phyloP scores from a whole-genome alignment of 2,113 vertebrate genomes.

The Lasiurus cinereus region DNA sequence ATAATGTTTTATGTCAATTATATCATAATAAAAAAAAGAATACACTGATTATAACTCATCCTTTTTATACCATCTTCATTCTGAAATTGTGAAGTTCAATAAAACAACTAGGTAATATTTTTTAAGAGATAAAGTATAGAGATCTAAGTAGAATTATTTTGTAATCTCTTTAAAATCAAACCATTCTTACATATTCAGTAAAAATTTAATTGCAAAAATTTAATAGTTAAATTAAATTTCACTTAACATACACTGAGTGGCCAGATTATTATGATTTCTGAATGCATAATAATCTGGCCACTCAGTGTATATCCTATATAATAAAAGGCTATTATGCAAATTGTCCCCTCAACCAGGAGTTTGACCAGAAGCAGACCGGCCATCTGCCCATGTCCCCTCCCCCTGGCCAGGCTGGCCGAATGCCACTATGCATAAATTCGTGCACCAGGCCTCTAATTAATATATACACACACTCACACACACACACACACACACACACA shows the following conservation, averaged over 20 bases:
- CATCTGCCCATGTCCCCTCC: too few species aligned
- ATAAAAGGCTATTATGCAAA: too few species aligned
- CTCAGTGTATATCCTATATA: too few species aligned
- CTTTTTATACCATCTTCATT: not conserved
- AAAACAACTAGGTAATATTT: not conserved
- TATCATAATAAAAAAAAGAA: not conserved
- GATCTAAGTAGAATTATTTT: not conserved
- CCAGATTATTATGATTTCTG: too few species aligned
- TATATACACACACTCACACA: too few species aligned
- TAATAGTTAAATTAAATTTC: not conserved
- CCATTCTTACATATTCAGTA: not conserved
- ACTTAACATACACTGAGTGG: not conserved
- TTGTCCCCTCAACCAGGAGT: too few species aligned
- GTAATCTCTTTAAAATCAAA: slow-evolving; percentile 17
- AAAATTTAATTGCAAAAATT: not conserved
- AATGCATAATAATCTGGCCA: too few species aligned
- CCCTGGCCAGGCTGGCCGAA: too few species aligned
- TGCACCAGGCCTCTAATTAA: too few species aligned
- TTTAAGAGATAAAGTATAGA: not conserved
- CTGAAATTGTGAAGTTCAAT: slow-evolving; percentile 7
- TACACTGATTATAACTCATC: not conserved
- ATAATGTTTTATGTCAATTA: not conserved
- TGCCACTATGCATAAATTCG: too few species aligned
- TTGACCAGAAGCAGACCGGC: too few species aligned
- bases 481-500: too few species aligned